Conservation (phyloP, 2,113 vertebrate species). For the Accipiter cooperii region DNA sequence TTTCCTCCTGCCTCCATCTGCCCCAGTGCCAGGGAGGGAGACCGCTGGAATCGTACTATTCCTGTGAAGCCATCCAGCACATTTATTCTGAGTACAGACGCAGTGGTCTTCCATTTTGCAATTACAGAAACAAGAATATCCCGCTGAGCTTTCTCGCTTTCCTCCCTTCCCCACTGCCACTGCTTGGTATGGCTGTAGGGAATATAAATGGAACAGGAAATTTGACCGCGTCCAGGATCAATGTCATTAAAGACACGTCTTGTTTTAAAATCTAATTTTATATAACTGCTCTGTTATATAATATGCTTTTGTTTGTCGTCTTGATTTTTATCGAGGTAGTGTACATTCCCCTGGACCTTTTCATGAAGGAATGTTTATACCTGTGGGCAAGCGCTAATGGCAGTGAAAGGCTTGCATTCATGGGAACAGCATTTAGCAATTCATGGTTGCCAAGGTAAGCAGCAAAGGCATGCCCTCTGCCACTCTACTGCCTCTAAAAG, state of each 20-base stretch:
- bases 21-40: background rate
- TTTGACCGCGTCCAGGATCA: slow-evolving; percentile 59
- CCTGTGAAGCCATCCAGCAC: background rate
- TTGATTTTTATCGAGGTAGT: slow-evolving; percentile 71
- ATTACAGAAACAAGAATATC: slow-evolving; percentile 14
- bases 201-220: slow-evolving; percentile 47
- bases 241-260: slow-evolving; percentile 56
- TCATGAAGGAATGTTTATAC: slow-evolving; percentile 76
- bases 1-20: background rate
- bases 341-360: slow-evolving; percentile 68
- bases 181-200: background rate
- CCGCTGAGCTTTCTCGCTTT: background rate
- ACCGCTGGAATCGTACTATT: background rate
- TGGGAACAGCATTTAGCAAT: slow-evolving; percentile 67
- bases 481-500: slow-evolving; percentile 68
- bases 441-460: slow-evolving; percentile 79
- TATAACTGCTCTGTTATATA: slow-evolving; percentile 65
- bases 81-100: slow-evolving; percentile 26
- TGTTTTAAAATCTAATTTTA: slow-evolving; percentile 64
- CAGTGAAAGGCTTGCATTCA: slow-evolving; percentile 81
- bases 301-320: slow-evolving; percentile 68
- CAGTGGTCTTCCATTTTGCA: slow-evolving; percentile 16
- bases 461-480: slow-evolving; percentile 76
- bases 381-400: slow-evolving; percentile 73
- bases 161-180: background rate